These are phyloP conservation scores for Hyles euphorbiae DNA, from an alignment of 1,140 invertebrate species.

Conservation along the genomic window DNA sequence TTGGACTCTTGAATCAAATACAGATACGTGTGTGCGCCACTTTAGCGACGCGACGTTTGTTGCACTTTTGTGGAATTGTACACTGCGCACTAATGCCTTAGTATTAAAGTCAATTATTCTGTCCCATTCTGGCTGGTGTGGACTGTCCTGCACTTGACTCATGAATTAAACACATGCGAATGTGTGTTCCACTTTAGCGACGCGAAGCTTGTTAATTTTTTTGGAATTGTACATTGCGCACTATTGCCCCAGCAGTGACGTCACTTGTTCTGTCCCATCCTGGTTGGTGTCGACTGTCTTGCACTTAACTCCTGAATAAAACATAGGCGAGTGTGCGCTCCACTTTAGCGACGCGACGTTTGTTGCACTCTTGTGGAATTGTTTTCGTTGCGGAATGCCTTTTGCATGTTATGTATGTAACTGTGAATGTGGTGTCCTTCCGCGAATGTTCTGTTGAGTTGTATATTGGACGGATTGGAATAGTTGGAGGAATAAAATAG, in stretches of 20 bases:
- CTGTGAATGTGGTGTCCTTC: too few species aligned
- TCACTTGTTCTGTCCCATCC: neutral
- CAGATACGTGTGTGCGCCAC: neutral
- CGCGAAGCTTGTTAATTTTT: neutral
- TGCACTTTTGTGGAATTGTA: too few species aligned
- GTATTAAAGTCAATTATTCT: too few species aligned
- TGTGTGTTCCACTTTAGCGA: neutral
- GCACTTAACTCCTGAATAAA: constrained; percentile 15
- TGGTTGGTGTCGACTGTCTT: constrained; percentile 9
- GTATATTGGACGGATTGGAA: too few species aligned
- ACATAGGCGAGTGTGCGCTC: constrained; percentile 5
- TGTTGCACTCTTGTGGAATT: too few species aligned
- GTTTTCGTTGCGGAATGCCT: too few species aligned
- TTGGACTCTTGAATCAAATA: constrained; percentile 15
- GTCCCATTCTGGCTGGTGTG: constrained; percentile 9
- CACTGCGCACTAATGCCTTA: too few species aligned
- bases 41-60: neutral
- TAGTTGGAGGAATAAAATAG: too few species aligned
- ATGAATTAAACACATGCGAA: constrained; percentile 16
- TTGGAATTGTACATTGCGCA: too few species aligned
- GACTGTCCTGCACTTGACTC: constrained; percentile 7
- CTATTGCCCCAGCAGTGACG: too few species aligned
- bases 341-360: neutral
- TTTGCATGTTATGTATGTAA: too few species aligned
- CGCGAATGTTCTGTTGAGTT: too few species aligned